Evolutionary conservation across 2,113 vertebrate species (phyloP), one percentile per base, ranked within the genome.

Genomic region (Casuarius casuarius): DNA sequence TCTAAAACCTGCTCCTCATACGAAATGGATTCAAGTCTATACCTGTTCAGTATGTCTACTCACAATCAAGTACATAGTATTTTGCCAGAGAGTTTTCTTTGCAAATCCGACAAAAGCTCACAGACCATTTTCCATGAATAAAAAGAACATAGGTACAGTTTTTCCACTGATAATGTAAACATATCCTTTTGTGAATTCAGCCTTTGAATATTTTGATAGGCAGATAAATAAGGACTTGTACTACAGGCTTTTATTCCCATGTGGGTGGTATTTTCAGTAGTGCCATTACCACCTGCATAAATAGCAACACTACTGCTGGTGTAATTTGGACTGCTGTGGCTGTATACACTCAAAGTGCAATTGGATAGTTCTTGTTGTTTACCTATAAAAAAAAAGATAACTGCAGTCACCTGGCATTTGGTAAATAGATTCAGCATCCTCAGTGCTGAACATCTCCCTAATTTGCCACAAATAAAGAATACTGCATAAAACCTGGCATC

Each of bases 261-360:
- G 81, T 70, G 77, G 58, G 84, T 65, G 58, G 31, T 81, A 86
- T 96, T 94, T 97, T 92, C 84, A 89, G 49, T 29, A 89, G 77
- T 70, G 73, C 49, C 90, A 89, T 95, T 96, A 87, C 80, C 66
- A 87, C 73, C 44, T 68, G 62, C 84, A 96, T 94, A 94, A 97
- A 94, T 91, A 95, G 84, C 74, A 94, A 63, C 84, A 62, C 52
- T 46, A 26, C 66, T 81, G 84, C 86, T 89, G 86, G 51, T 75
- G 61, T 62, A 92, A 94, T 94, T 84, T 82, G 71, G 61, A 87
- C 84, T 87, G 58, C 92, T 91, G 84, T 58, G 75, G 84, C 78
- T 87, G 46, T 80, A 51, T 87, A 73, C 10, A 48, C 44, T 72
- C 56, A 68, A 86, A 74, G 19, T 4, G 44, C 79, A 40, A 33